Evolutionary conservation across 2,797 vertebrate species (phyloP).

Genomic region (Microctenopoma stevenorrisi): DNA sequence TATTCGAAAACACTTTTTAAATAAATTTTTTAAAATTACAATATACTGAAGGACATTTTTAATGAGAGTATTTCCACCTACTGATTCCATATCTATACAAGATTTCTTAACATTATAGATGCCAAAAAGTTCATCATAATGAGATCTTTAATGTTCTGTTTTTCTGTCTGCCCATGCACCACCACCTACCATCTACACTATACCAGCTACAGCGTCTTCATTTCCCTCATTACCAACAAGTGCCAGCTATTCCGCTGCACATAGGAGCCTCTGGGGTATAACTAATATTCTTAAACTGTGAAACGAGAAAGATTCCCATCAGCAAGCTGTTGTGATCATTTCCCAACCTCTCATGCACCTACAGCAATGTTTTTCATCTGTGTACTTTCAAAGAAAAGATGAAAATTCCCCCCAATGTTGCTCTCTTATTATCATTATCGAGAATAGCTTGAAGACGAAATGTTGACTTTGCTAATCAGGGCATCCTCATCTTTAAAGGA

Average conservation of each 20-base stretch:
- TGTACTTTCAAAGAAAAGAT: conserved; percentile 1
- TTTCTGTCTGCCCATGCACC: conserved; percentile 41
- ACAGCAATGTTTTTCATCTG: conserved; percentile 17
- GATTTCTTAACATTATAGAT: conserved; percentile 8
- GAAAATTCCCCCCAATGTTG: conserved; percentile 26
- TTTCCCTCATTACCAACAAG: conserved; percentile 47
- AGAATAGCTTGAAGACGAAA: conserved; percentile 20
- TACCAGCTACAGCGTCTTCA: conserved; percentile 18
- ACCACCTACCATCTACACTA: conserved; percentile 26
- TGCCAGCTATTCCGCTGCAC: conserved; percentile 31
- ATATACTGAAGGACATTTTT: not conserved
- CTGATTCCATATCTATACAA: not conserved
- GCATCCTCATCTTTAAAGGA: conserved; percentile 23
- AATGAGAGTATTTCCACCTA: not conserved
- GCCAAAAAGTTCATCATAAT: conserved; percentile 44
- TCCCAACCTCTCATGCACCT: conserved; percentile 23
- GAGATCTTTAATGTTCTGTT: conserved; percentile 50
- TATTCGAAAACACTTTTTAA: not conserved
- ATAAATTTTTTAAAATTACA: too few relatives aligned
- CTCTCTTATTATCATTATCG: conserved; percentile 26
- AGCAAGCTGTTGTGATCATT: conserved; percentile 26
- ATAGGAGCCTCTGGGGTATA: conserved; percentile 32
- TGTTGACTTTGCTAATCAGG: conserved; percentile 24
- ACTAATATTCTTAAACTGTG: conserved; percentile 40
- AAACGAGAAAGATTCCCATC: conserved; percentile 34